These are phyloP conservation scores for Mastomys natalensis DNA, from an alignment of 2,113 vertebrate genomes.

Conservation along the genomic window DNA sequence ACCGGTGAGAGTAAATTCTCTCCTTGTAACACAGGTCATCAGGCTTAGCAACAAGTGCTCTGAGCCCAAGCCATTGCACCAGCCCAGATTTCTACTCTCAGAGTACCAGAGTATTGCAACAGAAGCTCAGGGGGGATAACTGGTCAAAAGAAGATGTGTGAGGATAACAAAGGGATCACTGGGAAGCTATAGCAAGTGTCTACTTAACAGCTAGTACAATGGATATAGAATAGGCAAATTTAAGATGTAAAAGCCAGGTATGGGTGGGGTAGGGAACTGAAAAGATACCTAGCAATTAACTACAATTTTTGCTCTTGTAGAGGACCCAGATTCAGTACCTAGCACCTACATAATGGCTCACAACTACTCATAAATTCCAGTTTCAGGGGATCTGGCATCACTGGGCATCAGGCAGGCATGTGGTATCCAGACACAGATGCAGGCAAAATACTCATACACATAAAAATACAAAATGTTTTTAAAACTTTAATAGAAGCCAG, in stretches of 20 bases:
- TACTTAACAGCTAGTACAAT: not conserved
- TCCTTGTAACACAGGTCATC: not conserved
- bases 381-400: not conserved
- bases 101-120: not conserved
- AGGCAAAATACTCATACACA: not conserved
- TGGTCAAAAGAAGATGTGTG: not conserved
- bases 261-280: not conserved
- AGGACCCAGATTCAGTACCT: not conserved
- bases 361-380: not conserved
- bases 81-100: not conserved
- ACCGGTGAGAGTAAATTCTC: not conserved
- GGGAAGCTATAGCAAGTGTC: not conserved
- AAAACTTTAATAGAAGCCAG: not conserved
- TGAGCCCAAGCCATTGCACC: not conserved
- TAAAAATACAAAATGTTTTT: not conserved
- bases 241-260: not conserved
- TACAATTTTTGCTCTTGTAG: not conserved
- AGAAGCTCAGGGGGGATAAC: not conserved
- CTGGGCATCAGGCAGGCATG: not conserved
- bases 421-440: not conserved
- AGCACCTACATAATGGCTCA: not conserved
- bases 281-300: not conserved
- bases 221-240: not conserved
- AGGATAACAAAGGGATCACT: not conserved
- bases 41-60: not conserved